phyloP scores from a whole-genome alignment of 2,113 vertebrate genomes.

The Festucalex cinctus region DNA sequence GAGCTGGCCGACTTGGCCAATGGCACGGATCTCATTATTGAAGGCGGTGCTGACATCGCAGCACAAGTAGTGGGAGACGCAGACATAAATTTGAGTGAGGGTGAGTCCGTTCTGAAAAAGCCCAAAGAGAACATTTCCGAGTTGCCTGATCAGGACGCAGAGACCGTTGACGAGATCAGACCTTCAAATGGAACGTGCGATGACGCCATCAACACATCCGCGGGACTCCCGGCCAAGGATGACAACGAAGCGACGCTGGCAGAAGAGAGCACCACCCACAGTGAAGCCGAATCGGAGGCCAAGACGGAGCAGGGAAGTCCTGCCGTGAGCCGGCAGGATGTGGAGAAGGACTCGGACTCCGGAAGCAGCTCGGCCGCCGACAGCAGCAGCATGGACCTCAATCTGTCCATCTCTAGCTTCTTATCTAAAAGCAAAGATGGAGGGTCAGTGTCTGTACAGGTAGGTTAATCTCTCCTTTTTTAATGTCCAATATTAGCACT shows the following conservation, averaged over 20 bases:
- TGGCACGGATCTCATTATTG: conserved; percentile 10
- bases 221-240: conserved; percentile 37
- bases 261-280: conserved; percentile 43
- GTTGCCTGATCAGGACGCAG: conserved; percentile 7
- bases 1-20: conserved; percentile 18
- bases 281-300: conserved; percentile 59
- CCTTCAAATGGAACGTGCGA: conserved; percentile 32
- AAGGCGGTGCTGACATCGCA: conserved; percentile 12
- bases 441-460: conserved; percentile 92
- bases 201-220: conserved; percentile 35
- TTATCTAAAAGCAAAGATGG: conserved; percentile 91
- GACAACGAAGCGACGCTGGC: conserved; percentile 32
- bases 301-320: conserved; percentile 61
- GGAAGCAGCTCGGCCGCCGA: conserved; percentile 90
- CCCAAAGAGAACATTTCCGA: conserved; percentile 11
- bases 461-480: conserved; percentile 39
- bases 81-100: conserved; percentile 17
- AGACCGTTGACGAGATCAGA: not conserved
- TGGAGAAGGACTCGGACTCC: conserved; percentile 90
- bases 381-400: conserved; percentile 92
- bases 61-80: conserved; percentile 12
- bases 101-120: conserved; percentile 24
- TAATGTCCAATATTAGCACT: not conserved
- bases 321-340: conserved; percentile 60
- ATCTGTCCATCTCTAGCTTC: conserved; percentile 96